Percentiles rank a stretch among this genome's conserved stretches.
phyloP scores from a whole-genome alignment of 1,140 invertebrate genomes.

The Drosophila novamexicana region DNA sequence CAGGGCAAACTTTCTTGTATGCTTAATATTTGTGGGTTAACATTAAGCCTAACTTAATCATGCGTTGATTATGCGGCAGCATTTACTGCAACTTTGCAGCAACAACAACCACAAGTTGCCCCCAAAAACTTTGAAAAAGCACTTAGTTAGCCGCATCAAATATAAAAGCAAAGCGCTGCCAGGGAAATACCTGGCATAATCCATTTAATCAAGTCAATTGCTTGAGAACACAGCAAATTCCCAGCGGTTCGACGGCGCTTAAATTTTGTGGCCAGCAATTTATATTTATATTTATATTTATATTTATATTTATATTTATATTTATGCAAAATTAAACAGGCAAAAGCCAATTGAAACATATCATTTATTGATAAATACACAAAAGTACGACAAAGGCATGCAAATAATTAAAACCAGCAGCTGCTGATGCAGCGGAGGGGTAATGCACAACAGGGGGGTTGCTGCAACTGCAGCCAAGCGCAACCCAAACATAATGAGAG shows the following conservation, averaged over 20 bases:
- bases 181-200: conserved; percentile 14
- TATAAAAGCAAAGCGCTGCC: conserved; percentile 4
- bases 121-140: conserved; percentile 28
- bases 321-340: conserved; percentile 36
- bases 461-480: conserved; percentile 60
- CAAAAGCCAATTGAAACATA: conserved; percentile 51
- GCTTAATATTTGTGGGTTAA: conserved; percentile 16
- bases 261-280: not conserved
- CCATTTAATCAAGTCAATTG: conserved; percentile 51
- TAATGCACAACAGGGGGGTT: conserved; percentile 5
- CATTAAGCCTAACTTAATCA: conserved; percentile 25
- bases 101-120: conserved; percentile 6
- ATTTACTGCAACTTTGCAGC: conserved; percentile 27
- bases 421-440: not conserved
- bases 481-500: conserved; percentile 73
- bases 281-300: too few species aligned
- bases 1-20: conserved; percentile 9
- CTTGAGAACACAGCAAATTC: conserved; percentile 2
- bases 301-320: conserved; percentile 11
- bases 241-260: not conserved
- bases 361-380: conserved; percentile 56
- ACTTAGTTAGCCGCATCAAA: conserved; percentile 34
- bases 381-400: conserved; percentile 36
- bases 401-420: conserved; percentile 59
- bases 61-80: conserved; percentile 34